A percentile compares a stretch with the other conserved stretches of the same genome.
Conservation (phyloP, 1,140 invertebrate species). For the Tetramorium alpestre region DNA sequence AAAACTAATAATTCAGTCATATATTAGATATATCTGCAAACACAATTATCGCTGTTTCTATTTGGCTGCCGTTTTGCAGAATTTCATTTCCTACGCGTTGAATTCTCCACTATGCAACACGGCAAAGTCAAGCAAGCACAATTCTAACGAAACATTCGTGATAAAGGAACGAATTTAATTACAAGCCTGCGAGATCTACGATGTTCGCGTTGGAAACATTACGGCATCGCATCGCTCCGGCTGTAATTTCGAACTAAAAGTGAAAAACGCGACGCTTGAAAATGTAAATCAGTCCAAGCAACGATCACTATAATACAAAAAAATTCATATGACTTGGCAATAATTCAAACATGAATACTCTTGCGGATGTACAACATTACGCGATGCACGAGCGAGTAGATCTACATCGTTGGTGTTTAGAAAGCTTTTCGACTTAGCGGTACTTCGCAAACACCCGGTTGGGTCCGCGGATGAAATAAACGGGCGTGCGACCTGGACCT, state of each 20-base stretch:
- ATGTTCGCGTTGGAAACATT: conserved; percentile 18
- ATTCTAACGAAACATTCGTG: conserved; percentile 57
- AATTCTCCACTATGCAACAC: conserved; percentile 21
- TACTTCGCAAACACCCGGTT: conserved; percentile 77
- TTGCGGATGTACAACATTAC: conserved; percentile 39
- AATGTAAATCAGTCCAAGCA: neutral
- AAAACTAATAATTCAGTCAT: conserved; percentile 3
- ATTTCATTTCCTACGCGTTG: conserved; percentile 51
- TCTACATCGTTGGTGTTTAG: neutral
- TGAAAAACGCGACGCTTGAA: conserved; percentile 19
- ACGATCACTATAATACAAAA: neutral
- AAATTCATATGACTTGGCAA: neutral
- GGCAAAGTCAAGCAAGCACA: conserved; percentile 19
- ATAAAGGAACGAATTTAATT: conserved; percentile 58
- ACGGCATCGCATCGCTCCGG: neutral
- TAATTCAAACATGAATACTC: conserved; percentile 47
- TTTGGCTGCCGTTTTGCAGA: conserved; percentile 35
- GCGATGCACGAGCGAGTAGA: conserved; percentile 1
- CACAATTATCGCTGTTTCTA: neutral
- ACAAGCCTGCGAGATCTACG: conserved; percentile 46
- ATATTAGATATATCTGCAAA: conserved; percentile 25
- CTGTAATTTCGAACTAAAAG: conserved; percentile 38
- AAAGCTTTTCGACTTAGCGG: conserved; percentile 72
- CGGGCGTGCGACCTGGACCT: conserved; percentile 34
- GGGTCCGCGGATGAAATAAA: conserved; percentile 44